Evolutionary conservation across 2,888 invertebrate species (phyloP), one percentile per base, ranked within the genome.

Genomic region (Synergus gifuensis): DNA sequence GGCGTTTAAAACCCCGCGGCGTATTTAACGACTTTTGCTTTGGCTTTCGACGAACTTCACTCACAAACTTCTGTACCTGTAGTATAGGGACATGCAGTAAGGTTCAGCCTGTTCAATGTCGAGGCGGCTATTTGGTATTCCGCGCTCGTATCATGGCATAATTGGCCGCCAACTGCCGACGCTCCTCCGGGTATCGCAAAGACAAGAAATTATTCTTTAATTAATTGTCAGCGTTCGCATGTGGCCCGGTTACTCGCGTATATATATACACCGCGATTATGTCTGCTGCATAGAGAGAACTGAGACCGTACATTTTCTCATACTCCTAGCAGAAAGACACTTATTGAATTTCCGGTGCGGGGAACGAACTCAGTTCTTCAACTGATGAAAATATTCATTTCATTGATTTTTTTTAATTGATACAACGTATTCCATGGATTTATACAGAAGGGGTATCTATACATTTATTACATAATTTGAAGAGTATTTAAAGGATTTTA

Each of bases 161-260:
- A 92, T 92, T 92, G 91, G 92, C 90, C 90, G 91, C 90, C 91
- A 91, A 91, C 91, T 88, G 89, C 86, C 89, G 88, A 87, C 88
- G 89, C 87, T 87, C 87, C 88, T 87, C 85, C 86, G 88, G 86
- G 88, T 89, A 89, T 90, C 89, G 89, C 89, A 80, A 88, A 88
- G 90, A 91, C 91, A 92, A 92, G 92, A 92, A 92, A 92, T 92
- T 92, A 92, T 92, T 91, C 91, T 92, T 92, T 92, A 92, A 92
- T 92, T 92, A 92, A 92, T 92, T 92, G 92, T 90, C 90, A 90
- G 90, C 85, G 87, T 86, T 73, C 73, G 54, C 36, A 36, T 87
- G 87, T 86, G 87, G 81, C 85, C 87, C 54, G 73, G 36, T 73
- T 28, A 54, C 54, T 73, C 54, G 73, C 49, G 11, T 73, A 54